phyloP scores from a whole-genome alignment of 1,140 invertebrate genomes.

The Drosophila lowei region DNA sequence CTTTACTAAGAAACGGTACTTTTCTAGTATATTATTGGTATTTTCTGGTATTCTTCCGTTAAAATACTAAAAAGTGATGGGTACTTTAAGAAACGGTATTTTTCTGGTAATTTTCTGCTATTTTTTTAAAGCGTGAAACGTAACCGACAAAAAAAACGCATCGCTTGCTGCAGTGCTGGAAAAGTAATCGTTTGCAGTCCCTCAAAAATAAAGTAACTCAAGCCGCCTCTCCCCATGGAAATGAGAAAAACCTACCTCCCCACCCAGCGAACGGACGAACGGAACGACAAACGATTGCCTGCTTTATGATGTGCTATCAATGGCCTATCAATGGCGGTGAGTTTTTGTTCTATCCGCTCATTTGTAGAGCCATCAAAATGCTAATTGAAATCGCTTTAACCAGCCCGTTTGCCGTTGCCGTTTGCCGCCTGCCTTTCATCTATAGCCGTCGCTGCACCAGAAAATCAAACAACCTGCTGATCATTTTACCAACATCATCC shows the following conservation, averaged over 20 bases:
- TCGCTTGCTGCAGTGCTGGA: too few relatives aligned
- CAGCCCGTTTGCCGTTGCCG: conserved; percentile 11
- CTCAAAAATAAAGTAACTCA: too few relatives aligned
- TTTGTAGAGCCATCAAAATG: conserved; percentile 78
- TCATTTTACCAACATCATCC: conserved; percentile 44
- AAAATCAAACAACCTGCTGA: conserved; percentile 69
- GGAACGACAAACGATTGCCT: conserved; percentile 62
- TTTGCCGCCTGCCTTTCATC: conserved; percentile 50
- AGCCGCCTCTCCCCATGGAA: conserved; percentile 3
- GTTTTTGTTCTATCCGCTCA: conserved; percentile 67
- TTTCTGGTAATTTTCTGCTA: too few relatives aligned
- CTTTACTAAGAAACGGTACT: too few relatives aligned
- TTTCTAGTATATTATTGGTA: too few relatives aligned
- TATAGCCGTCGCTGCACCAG: conserved; percentile 64
- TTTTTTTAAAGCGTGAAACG: too few relatives aligned
- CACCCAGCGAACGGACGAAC: conserved; percentile 4
- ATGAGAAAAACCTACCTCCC: too few relatives aligned
- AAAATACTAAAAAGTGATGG: too few relatives aligned
- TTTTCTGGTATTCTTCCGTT: too few relatives aligned
- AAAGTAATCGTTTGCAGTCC: too few relatives aligned
- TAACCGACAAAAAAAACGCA: too few relatives aligned
- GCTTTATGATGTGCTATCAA: conserved; percentile 79
- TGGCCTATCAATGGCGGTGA: conserved; percentile 69
- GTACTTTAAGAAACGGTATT: too few relatives aligned
- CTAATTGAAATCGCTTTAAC: conserved; percentile 70